Percentiles rank a stretch among this genome's conserved stretches.
Conservation (phyloP, 2,113 vertebrate genomes). For the Pelecanoides urinatrix region DNA sequence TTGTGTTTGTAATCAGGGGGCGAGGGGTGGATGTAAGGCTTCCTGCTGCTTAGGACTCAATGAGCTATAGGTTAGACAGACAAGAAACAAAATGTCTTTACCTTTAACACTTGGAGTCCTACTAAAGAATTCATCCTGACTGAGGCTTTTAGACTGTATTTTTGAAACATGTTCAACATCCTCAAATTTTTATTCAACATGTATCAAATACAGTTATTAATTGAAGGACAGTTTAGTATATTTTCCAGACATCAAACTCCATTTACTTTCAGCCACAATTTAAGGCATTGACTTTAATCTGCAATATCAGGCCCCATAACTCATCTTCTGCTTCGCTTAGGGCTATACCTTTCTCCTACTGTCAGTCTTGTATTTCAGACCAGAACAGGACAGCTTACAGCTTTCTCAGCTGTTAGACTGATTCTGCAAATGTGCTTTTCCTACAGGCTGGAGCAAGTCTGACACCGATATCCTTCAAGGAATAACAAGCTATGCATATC, state of each 20-base stretch:
- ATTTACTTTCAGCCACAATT: not conserved
- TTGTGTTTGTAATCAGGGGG: not conserved
- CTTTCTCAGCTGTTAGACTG: not conserved
- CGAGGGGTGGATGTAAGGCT: accelerated
- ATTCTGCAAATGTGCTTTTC: conserved; percentile 9
- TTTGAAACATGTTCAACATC: not conserved
- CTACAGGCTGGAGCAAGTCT: not conserved
- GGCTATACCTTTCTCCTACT: not conserved
- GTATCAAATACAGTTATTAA: not conserved
- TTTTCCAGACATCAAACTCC: not conserved
- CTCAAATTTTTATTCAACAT: not conserved
- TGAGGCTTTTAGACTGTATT: not conserved
- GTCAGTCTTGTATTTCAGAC: not conserved
- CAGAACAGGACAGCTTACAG: not conserved
- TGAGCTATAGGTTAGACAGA: not conserved
- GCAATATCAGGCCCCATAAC: not conserved
- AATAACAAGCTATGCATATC: conserved; percentile 30
- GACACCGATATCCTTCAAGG: conserved; percentile 31
- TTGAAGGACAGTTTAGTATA: not conserved
- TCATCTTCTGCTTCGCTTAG: not conserved
- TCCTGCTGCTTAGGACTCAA: not conserved
- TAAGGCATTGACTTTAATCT: not conserved
- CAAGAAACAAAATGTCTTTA: not conserved
- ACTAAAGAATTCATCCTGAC: not conserved
- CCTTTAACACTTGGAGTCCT: not conserved